Evolutionary conservation across 2,797 vertebrate genomes (phyloP).

Genomic region (Labroides dimidiatus): DNA sequence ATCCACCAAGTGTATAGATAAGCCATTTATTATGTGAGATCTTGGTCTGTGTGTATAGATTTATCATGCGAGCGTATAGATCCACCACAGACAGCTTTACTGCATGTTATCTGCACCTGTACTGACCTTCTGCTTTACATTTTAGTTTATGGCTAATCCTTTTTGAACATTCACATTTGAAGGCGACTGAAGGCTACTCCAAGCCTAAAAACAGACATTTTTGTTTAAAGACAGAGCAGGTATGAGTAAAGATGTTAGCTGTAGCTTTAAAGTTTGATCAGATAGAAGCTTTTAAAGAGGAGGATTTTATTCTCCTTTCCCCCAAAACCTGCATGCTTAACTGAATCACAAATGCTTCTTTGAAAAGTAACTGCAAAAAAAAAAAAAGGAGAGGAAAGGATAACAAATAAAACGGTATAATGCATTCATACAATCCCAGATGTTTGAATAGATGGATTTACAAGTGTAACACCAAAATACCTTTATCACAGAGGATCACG

Average conservation of each 20-base stretch:
- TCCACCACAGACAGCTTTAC: slow-evolving; percentile 59
- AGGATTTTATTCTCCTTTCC: slow-evolving; percentile 10
- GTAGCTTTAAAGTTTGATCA: slow-evolving; percentile 9
- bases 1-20: slow-evolving; percentile 81
- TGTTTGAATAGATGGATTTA: slow-evolving; percentile 73
- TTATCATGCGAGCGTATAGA: slow-evolving; percentile 53
- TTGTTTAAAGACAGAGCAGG: not conserved
- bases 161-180: not conserved
- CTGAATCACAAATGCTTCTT: slow-evolving; percentile 25
- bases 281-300: slow-evolving; percentile 17
- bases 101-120: slow-evolving; percentile 49
- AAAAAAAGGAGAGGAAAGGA: slow-evolving; percentile 21
- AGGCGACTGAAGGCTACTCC: not conserved
- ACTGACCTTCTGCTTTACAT: slow-evolving; percentile 17
- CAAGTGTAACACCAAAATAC: slow-evolving; percentile 60
- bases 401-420: slow-evolving; percentile 45
- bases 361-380: slow-evolving; percentile 6
- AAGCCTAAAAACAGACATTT: not conserved
- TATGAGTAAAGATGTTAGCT: slow-evolving; percentile 1
- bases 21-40: slow-evolving; percentile 75
- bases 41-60: slow-evolving; percentile 63
- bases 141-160: not conserved
- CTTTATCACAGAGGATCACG: slow-evolving; percentile 47
- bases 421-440: slow-evolving; percentile 54
- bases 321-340: slow-evolving; percentile 5